Evolutionary conservation across 2,888 invertebrate genomes (phyloP).

Genomic region (Drosophila pseudotalamancana): DNA sequence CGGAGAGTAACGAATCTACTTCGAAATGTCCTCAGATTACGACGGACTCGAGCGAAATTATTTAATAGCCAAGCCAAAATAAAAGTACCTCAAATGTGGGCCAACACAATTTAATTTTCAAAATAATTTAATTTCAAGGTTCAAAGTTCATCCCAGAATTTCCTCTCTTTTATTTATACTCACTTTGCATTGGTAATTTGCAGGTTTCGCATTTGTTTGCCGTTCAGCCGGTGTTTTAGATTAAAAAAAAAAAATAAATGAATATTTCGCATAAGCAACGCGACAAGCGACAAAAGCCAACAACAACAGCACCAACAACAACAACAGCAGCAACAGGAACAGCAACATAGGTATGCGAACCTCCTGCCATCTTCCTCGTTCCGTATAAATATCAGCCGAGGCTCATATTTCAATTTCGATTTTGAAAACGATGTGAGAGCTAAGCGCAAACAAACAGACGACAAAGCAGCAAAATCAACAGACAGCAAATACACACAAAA

Average conservation of each 20-base stretch:
- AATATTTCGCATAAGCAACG: slow-evolving; percentile 52
- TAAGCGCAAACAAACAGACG: slow-evolving; percentile 65
- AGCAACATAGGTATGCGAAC: slow-evolving; percentile 3
- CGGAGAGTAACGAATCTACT: too few species aligned
- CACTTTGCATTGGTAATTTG: slow-evolving; percentile 27
- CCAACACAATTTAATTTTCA: not conserved
- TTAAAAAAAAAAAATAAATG: slow-evolving; percentile 17
- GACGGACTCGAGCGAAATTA: too few species aligned
- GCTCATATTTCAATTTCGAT: slow-evolving; percentile 77
- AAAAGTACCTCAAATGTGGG: too few species aligned
- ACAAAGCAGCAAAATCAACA: slow-evolving; percentile 39
- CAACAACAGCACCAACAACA: too few species aligned
- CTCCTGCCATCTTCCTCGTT: slow-evolving; percentile 1
- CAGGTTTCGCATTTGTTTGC: slow-evolving; percentile 12
- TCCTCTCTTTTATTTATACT: slow-evolving; percentile 16
- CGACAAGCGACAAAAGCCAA: slow-evolving; percentile 34
- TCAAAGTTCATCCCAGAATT: slow-evolving; percentile 10
- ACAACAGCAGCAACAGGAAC: too few species aligned
- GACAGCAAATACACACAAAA: slow-evolving; percentile 63
- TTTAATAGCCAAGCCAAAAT: too few species aligned
- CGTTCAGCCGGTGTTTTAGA: slow-evolving; percentile 15
- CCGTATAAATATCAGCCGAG: slow-evolving; percentile 38
- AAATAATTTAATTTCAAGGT: slow-evolving; percentile 10
- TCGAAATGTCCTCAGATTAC: too few species aligned
- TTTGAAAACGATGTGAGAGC: slow-evolving; percentile 72